Percentiles rank a stretch among this genome's conserved stretches.
These are phyloP conservation scores for Blastobasis adustella DNA, from an alignment of 2,888 invertebrate genomes.

Conservation along the genomic window DNA sequence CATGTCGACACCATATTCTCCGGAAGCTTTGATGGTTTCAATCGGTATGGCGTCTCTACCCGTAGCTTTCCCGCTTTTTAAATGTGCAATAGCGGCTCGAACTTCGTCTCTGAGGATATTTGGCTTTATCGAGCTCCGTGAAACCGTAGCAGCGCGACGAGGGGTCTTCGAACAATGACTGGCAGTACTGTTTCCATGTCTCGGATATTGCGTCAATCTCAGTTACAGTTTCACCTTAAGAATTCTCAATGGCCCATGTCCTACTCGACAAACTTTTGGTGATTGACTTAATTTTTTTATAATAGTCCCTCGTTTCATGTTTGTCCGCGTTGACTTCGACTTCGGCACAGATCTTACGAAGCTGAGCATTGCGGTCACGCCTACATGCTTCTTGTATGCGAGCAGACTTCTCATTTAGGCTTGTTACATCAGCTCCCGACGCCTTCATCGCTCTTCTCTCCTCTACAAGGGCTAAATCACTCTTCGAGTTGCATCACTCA, in stretches of 20 bases:
- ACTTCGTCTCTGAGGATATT: not conserved
- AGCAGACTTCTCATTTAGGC: not conserved
- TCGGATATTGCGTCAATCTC: not conserved
- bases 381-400: not conserved
- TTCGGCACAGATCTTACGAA: not conserved
- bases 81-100: not conserved
- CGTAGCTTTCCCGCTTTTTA: not conserved
- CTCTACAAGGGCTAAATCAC: no score
- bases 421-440: not conserved
- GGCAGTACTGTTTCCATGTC: not conserved
- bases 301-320: not conserved
- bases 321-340: not conserved
- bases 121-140: not conserved
- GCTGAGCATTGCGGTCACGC: not conserved
- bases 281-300: not conserved
- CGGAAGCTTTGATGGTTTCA: not conserved
- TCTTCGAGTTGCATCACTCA: not conserved
- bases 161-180: not conserved
- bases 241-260: not conserved
- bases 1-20: not conserved
- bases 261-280: not conserved
- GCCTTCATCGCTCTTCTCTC: not conserved
- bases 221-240: not conserved
- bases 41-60: not conserved
- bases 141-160: not conserved